Percentiles rank a stretch among this genome's conserved stretches.
Conservation (phyloP, 2,113 vertebrate species). For the Solenodon paradoxus region DNA sequence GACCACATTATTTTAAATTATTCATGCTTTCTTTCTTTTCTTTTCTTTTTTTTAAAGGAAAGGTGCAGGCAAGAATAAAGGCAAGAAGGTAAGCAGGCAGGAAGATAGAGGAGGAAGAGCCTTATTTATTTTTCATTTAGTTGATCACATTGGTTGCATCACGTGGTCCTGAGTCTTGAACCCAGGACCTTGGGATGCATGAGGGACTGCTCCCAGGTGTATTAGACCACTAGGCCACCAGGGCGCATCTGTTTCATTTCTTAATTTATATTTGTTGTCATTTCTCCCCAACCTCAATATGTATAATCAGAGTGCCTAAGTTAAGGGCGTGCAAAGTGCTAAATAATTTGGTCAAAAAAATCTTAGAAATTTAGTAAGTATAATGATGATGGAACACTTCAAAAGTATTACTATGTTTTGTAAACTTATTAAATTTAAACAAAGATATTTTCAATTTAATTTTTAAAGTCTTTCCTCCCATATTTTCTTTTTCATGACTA, state of each 20-base stretch:
- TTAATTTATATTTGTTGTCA: not conserved
- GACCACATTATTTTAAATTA: not conserved
- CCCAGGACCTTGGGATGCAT: no score
- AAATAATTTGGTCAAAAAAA: not conserved
- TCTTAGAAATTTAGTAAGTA: not conserved
- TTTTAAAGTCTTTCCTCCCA: not conserved
- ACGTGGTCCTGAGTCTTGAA: no score
- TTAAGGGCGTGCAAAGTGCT: not conserved
- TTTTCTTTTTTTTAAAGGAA: no score
- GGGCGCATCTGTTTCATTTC: no score
- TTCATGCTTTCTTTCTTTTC: not conserved
- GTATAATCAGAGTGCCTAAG: not conserved
- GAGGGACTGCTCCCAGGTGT: no score
- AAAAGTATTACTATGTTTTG: not conserved
- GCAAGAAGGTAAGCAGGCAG: no score
- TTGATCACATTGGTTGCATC: no score
- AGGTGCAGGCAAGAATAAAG: no score
- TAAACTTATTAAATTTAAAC: not conserved
- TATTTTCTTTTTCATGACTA: slow-evolving; percentile 9
- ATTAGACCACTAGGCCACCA: no score
- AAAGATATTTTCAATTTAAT: not conserved
- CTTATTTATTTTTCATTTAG: no score
- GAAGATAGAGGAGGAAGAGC: no score
- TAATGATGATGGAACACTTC: not conserved
- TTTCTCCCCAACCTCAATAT: not conserved